A percentile compares a stretch with the other conserved stretches of the same genome.
These are phyloP conservation scores for Marcusenius ussheri DNA, from an alignment of 2,113 vertebrate species.

Conservation along the genomic window DNA sequence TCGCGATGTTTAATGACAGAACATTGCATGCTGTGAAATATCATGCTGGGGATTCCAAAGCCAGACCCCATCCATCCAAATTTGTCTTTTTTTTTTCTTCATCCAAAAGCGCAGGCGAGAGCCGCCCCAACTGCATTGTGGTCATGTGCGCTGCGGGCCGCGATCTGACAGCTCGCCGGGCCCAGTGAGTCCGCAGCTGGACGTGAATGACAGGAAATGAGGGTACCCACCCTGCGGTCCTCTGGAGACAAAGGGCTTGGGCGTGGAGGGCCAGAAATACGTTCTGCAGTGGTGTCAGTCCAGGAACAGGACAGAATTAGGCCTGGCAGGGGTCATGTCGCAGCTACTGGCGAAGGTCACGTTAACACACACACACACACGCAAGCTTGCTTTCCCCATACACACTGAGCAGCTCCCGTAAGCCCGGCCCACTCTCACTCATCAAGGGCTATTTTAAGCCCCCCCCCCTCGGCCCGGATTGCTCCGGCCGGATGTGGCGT, in stretches of 20 bases:
- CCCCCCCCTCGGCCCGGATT: not conserved
- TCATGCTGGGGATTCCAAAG: not conserved
- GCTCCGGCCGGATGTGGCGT: not conserved
- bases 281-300: not conserved
- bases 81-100: not conserved
- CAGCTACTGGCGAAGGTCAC: not conserved
- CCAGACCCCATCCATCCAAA: not conserved
- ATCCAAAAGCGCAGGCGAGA: not conserved
- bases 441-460: slow-evolving; percentile 2
- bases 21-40: not conserved
- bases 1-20: not conserved
- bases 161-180: not conserved
- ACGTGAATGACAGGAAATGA: slow-evolving; percentile 22
- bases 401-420: not conserved
- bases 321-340: not conserved
- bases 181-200: not conserved
- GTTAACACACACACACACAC: not conserved
- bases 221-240: not conserved
- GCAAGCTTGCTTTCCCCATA: not conserved
- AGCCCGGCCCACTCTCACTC: not conserved
- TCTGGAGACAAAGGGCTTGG: not conserved
- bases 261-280: slow-evolving; percentile 14
- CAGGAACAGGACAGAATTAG: not conserved
- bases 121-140: not conserved
- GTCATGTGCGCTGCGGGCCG: not conserved